Evolutionary conservation across 1,140 invertebrate species (phyloP).

Genomic region (Temnothorax nylanderi): DNA sequence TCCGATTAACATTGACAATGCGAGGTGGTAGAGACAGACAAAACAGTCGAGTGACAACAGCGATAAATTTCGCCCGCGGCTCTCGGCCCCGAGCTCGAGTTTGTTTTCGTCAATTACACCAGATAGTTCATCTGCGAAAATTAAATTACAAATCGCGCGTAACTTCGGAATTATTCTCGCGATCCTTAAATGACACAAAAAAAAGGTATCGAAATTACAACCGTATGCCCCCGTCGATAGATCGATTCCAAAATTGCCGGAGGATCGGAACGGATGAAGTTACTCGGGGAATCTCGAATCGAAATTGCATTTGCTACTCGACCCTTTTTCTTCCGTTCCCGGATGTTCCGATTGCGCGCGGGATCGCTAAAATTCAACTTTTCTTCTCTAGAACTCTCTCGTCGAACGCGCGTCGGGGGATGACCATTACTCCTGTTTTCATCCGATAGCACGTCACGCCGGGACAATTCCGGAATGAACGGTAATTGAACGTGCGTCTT

Average conservation of each 20-base stretch:
- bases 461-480: slow-evolving; percentile 29
- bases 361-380: background rate
- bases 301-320: background rate
- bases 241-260: background rate
- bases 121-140: background rate
- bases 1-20: slow-evolving; percentile 43
- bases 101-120: background rate
- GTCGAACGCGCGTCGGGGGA: background rate
- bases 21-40: background rate
- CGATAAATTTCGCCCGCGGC: background rate
- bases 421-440: background rate
- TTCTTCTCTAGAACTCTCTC: background rate
- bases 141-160: background rate
- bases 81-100: background rate
- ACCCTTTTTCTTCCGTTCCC: background rate
- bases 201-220: background rate
- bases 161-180: background rate
- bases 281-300: background rate
- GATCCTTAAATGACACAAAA: background rate
- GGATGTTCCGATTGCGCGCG: no score
- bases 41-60: slow-evolving; percentile 21
- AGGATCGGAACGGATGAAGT: background rate
- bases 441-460: background rate
- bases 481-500: slow-evolving; percentile 71
- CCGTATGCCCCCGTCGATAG: background rate